These are phyloP conservation scores for Sebastes umbrosus DNA, from an alignment of 2,797 vertebrate species.

Conservation along the genomic window DNA sequence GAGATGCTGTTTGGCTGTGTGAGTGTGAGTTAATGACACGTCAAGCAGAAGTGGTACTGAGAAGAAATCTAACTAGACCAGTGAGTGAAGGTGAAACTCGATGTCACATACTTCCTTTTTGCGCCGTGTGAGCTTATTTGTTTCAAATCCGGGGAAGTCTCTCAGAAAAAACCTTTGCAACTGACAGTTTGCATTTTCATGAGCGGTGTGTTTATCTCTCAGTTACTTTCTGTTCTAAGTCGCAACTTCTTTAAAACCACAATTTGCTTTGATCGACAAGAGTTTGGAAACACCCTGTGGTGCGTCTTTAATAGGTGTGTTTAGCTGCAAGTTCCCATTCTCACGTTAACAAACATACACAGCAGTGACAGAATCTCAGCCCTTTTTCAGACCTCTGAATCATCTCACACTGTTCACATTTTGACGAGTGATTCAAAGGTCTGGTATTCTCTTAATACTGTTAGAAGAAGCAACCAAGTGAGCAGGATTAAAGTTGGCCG, in stretches of 20 bases:
- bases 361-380: not conserved
- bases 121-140: not conserved
- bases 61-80: constrained; percentile 48
- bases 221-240: constrained; percentile 23
- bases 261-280: constrained; percentile 1
- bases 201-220: constrained; percentile 17
- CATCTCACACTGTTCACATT: not conserved
- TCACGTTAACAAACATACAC: constrained; percentile 12
- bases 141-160: constrained; percentile 22
- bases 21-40: constrained; percentile 44
- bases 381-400: not conserved
- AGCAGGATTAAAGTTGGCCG: not conserved
- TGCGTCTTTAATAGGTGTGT: not conserved
- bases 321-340: not conserved
- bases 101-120: constrained; percentile 36
- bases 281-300: constrained; percentile 19
- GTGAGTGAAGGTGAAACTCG: constrained; percentile 61
- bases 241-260: constrained; percentile 19
- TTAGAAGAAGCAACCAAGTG: not conserved
- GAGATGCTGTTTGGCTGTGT: constrained; percentile 41
- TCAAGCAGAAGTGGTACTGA: constrained; percentile 43
- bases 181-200: not conserved
- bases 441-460: not conserved
- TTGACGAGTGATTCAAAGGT: not conserved
- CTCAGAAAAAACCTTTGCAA: constrained; percentile 35